phyloP scores from a whole-genome alignment of 2,113 vertebrate genomes.

The Pluvialis apricaria region DNA sequence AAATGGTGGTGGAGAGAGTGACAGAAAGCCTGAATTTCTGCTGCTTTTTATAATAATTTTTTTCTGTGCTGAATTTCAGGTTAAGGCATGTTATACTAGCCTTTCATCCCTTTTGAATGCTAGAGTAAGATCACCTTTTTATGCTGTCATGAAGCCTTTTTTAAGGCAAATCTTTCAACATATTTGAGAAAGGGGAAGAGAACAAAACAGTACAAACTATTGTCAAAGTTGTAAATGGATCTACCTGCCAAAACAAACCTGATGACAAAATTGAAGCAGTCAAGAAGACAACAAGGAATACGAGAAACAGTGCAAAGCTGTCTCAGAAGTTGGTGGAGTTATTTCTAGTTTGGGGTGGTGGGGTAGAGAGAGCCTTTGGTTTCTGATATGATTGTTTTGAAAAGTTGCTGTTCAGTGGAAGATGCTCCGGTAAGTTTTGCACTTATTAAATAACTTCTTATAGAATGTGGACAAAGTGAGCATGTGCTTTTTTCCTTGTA shows the following conservation, averaged over 20 bases:
- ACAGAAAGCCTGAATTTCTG: neutral
- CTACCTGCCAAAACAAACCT: slow-evolving; percentile 8
- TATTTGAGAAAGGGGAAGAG: neutral
- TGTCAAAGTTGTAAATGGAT: slow-evolving; percentile 1
- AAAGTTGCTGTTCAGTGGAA: neutral
- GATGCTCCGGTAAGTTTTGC: neutral
- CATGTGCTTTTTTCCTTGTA: neutral
- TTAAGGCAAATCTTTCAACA: slow-evolving; percentile 23
- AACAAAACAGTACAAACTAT: neutral
- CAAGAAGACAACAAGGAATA: neutral
- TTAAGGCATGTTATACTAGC: neutral
- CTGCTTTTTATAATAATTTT: neutral
- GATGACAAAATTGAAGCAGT: slow-evolving; percentile 11
- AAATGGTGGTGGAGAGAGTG: neutral
- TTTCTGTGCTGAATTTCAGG: neutral
- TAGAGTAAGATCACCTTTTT: neutral
- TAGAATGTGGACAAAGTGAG: neutral
- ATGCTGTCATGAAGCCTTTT: neutral
- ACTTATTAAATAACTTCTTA: neutral
- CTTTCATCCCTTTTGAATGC: neutral
- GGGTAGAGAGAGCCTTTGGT: neutral
- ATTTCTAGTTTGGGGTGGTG: neutral
- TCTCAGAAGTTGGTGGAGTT: neutral
- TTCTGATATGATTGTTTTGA: neutral
- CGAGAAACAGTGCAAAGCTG: neutral